Evolutionary conservation across 2,113 vertebrate species (phyloP).

Genomic region (Lepidothrix coronata): DNA sequence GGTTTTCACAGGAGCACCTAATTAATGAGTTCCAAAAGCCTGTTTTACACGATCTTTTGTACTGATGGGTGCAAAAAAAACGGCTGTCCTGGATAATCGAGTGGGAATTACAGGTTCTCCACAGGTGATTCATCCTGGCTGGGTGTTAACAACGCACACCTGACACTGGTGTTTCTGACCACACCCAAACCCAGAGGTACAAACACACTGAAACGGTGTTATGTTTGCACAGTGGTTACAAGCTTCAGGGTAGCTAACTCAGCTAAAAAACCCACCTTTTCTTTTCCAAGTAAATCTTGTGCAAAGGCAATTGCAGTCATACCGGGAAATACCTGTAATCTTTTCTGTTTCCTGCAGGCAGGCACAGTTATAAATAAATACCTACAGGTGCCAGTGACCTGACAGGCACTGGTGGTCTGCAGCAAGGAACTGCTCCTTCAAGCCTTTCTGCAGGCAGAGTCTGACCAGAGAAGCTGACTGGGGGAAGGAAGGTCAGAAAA

Average conservation of each 20-base stretch:
- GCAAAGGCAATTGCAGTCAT: background rate
- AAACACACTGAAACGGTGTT: accelerated
- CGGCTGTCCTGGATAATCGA: background rate
- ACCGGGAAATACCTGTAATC: background rate
- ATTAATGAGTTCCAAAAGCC: background rate
- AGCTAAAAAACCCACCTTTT: background rate
- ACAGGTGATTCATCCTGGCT: background rate
- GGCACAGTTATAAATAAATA: background rate
- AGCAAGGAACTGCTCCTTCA: background rate
- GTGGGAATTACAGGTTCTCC: background rate
- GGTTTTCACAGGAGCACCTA: background rate
- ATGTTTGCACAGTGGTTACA: accelerated
- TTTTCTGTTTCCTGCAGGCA: background rate
- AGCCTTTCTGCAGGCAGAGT: background rate
- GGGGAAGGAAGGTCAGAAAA: background rate
- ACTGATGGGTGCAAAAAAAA: background rate
- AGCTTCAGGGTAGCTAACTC: background rate
- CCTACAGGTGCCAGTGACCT: background rate
- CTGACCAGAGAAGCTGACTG: background rate
- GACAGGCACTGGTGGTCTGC: background rate
- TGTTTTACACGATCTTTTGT: accelerated
- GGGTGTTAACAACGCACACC: background rate
- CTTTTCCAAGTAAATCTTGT: background rate
- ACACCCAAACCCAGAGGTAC: background rate
- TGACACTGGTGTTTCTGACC: background rate